phyloP scores from a whole-genome alignment of 2,888 invertebrate genomes.

The Steinernema hermaphroditum region DNA sequence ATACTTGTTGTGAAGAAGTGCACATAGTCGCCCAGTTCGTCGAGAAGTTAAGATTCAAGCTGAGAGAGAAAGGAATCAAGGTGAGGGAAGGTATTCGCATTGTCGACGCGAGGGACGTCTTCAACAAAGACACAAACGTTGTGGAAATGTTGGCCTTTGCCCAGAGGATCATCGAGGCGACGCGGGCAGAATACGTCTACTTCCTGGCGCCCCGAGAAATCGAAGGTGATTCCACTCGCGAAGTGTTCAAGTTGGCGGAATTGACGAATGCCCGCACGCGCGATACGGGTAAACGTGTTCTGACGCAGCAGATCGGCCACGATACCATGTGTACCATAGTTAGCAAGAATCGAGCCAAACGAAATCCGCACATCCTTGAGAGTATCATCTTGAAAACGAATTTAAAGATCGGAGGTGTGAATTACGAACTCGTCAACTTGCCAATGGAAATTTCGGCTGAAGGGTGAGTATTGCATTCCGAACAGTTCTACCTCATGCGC shows the following conservation, averaged over 20 bases:
- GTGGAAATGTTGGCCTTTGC: not conserved
- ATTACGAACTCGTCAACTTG: not conserved
- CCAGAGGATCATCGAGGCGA: not conserved
- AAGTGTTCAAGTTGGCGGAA: not conserved
- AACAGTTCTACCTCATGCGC: too few species aligned
- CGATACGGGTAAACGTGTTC: not conserved
- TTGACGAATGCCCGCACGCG: not conserved
- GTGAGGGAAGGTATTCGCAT: not conserved
- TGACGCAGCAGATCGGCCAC: not conserved
- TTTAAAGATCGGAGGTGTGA: not conserved
- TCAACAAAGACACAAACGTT: not conserved
- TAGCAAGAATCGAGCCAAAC: not conserved
- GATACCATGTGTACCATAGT: not conserved
- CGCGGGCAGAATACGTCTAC: not conserved
- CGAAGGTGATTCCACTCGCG: not conserved
- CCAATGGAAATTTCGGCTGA: too few species aligned
- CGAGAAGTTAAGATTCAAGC: not conserved
- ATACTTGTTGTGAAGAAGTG: not conserved
- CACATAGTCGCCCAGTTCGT: not conserved
- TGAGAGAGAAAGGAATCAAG: not conserved
- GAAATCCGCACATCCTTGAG: not conserved
- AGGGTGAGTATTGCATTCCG: too few species aligned
- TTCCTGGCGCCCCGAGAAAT: not conserved
- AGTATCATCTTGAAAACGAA: slow-evolving; percentile 4
- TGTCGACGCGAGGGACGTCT: not conserved